Evolutionary conservation across 2,888 invertebrate species (phyloP).

Genomic region (Lobophora halterata): DNA sequence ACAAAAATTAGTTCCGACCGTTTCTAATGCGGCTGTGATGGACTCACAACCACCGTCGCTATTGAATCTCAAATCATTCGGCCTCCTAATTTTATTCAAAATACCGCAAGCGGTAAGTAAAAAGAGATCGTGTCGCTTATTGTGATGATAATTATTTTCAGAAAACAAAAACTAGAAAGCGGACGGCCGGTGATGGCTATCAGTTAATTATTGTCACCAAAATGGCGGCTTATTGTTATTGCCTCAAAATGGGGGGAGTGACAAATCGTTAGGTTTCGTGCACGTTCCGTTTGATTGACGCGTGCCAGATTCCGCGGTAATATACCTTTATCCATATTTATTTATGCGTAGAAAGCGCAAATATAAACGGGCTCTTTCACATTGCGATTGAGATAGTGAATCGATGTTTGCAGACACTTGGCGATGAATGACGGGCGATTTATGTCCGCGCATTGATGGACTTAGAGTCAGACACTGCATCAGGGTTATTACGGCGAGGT

Average conservation of each 20-base stretch:
- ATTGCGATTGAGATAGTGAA: constrained; percentile 68
- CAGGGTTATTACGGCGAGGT: constrained; percentile 55
- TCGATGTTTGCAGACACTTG: constrained; percentile 54
- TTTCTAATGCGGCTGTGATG: constrained; percentile 59
- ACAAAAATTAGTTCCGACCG: constrained; percentile 54
- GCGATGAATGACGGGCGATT: constrained; percentile 43
- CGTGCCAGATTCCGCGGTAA: constrained; percentile 73
- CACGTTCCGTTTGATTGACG: constrained; percentile 77
- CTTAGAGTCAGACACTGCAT: constrained; percentile 16
- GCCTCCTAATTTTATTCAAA: constrained; percentile 74
- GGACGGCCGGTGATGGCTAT: constrained; percentile 69
- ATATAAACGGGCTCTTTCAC: constrained; percentile 71
- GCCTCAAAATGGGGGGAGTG: constrained; percentile 71
- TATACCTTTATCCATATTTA: constrained; percentile 74
- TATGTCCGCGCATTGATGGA: constrained; percentile 19
- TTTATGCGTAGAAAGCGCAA: constrained; percentile 78
- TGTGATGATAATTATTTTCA: constrained; percentile 79
- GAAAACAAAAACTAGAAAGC: constrained; percentile 80
- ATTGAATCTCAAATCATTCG: constrained; percentile 64
- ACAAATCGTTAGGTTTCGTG: constrained; percentile 73
- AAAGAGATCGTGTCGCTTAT: constrained; percentile 75
- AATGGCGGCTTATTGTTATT: constrained; percentile 74
- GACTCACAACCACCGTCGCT: constrained; percentile 52
- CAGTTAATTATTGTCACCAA: constrained; percentile 80
- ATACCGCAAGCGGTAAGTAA: constrained; percentile 76